These are phyloP conservation scores for Apamea sordens DNA, from an alignment of 2,888 invertebrate species.

Conservation along the genomic window DNA sequence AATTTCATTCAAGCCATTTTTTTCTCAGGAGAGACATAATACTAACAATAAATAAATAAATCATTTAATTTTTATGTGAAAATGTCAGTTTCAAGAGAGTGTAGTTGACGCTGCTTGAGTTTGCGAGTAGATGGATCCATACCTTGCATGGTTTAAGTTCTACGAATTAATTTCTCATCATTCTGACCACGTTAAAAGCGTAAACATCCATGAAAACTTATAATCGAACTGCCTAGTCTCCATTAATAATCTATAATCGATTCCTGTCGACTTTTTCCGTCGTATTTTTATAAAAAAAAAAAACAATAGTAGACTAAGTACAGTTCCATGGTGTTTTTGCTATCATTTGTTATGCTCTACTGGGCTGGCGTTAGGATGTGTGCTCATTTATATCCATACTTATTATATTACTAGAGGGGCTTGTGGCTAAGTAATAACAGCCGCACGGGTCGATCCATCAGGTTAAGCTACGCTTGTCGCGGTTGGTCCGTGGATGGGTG, in stretches of 20 bases:
- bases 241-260: slow-evolving; percentile 13
- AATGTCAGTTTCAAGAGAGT: neutral
- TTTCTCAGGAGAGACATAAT: too few relatives aligned
- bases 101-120: neutral
- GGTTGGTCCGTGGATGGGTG: too few relatives aligned
- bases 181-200: neutral
- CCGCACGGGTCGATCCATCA: too few relatives aligned
- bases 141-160: neutral
- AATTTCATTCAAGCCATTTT: too few relatives aligned
- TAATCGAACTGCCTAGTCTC: neutral
- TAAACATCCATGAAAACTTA: slow-evolving; percentile 21
- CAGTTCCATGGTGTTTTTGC: slow-evolving; percentile 39
- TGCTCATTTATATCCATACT: neutral
- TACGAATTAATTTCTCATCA: neutral
- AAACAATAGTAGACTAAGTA: slow-evolving; percentile 24
- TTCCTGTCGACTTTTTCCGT: neutral
- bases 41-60: too few relatives aligned
- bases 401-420: too few relatives aligned
- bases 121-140: neutral
- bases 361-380: slow-evolving; percentile 22
- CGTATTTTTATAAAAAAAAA: neutral
- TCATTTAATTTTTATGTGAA: too few relatives aligned
- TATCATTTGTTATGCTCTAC: slow-evolving; percentile 42
- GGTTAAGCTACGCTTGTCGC: too few relatives aligned
- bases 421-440: too few relatives aligned